A percentile compares a stretch with the other conserved stretches of the same genome.
These are phyloP conservation scores for Saccostrea cuccullata DNA, from an alignment of 1,140 invertebrate genomes.

Conservation along the genomic window DNA sequence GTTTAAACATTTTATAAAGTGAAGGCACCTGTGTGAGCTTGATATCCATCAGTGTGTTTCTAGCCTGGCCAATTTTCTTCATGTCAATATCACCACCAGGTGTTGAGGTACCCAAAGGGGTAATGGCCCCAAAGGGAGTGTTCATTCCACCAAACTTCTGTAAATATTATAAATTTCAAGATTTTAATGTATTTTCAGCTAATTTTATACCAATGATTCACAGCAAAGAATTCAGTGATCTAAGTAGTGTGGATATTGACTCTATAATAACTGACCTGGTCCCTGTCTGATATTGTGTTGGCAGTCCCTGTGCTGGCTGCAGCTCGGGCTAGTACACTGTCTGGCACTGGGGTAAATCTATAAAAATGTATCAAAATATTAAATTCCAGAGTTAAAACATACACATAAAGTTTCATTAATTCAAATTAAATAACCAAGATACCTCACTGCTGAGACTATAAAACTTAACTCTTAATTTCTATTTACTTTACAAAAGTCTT, in stretches of 20 bases:
- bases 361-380: background rate
- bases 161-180: constrained; percentile 9
- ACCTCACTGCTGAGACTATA: background rate
- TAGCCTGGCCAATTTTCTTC: constrained; percentile 98
- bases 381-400: background rate
- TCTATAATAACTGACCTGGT: constrained; percentile 80
- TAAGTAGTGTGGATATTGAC: background rate
- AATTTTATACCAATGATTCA: too few relatives aligned
- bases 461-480: background rate
- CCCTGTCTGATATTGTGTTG: constrained; percentile 90
- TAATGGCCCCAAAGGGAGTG: constrained; percentile 82
- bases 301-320: constrained; percentile 88
- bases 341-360: constrained; percentile 96
- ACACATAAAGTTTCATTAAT: background rate
- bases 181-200: too few relatives aligned
- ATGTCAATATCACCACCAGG: constrained; percentile 96
- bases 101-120: constrained; percentile 85
- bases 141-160: constrained; percentile 76
- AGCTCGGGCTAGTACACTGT: constrained; percentile 93
- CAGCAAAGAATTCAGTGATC: too few relatives aligned
- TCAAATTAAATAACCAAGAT: background rate
- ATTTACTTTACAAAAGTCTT: constrained; percentile 40
- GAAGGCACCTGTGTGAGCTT: constrained; percentile 91
- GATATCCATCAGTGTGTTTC: constrained; percentile 99
- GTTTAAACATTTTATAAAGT: too few relatives aligned